phyloP scores from a whole-genome alignment of 2,888 invertebrate genomes.

The Chaetogeoica ovagalla region DNA sequence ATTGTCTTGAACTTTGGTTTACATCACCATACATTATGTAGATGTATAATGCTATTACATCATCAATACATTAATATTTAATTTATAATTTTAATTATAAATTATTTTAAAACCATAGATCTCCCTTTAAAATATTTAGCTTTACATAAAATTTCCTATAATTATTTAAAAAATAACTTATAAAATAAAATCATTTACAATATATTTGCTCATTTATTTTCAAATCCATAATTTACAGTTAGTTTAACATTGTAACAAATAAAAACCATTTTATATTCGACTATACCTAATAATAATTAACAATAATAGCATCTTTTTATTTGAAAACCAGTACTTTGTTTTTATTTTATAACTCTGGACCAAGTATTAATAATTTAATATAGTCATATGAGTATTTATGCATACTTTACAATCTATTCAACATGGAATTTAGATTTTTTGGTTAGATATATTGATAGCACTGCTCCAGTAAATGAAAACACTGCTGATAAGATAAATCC shows the following conservation, averaged over 20 bases:
- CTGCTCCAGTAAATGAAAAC: slow-evolving; percentile 35
- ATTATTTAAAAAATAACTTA: not conserved
- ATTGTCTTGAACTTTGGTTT: no score
- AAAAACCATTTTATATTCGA: not conserved
- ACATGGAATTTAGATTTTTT: slow-evolving; percentile 34
- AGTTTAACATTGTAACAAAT: not conserved
- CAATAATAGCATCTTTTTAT: slow-evolving; percentile 49
- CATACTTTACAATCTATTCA: slow-evolving; percentile 11
- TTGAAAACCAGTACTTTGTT: slow-evolving; percentile 51
- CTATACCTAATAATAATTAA: slow-evolving; percentile 17
- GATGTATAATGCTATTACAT: no score
- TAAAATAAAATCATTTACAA: not conserved
- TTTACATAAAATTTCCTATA: no score
- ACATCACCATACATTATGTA: no score
- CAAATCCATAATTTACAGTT: not conserved
- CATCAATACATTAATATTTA: no score
- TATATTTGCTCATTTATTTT: not conserved
- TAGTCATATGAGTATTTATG: not conserved
- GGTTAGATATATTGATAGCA: slow-evolving; percentile 6
- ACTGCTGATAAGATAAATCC: slow-evolving; percentile 47
- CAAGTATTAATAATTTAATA: slow-evolving; percentile 10
- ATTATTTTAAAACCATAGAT: no score
- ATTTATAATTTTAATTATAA: no score
- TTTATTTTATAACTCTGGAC: slow-evolving; percentile 5
- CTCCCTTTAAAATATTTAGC: no score